Percentiles rank a stretch among this genome's conserved stretches.
phyloP scores from a whole-genome alignment of 2,888 invertebrate genomes.

The Metacarcinus magister region DNA sequence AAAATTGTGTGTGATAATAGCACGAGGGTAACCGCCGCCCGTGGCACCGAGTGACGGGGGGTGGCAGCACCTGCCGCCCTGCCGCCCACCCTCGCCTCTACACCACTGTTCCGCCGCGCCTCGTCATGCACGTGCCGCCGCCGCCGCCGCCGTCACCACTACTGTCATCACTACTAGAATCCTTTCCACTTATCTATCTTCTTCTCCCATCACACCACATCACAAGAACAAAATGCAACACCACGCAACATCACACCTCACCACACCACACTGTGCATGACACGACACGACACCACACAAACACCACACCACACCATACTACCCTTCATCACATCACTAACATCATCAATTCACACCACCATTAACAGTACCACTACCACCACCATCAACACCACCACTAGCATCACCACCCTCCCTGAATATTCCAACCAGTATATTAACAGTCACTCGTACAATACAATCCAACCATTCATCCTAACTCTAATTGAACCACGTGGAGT shows the following conservation, averaged over 20 bases:
- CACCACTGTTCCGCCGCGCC: background rate
- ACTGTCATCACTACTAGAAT: too few species aligned
- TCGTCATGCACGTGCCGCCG: background rate
- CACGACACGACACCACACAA: background rate
- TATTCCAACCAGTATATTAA: background rate
- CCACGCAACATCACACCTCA: background rate
- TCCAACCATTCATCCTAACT: too few species aligned
- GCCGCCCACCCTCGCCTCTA: background rate
- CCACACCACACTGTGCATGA: background rate
- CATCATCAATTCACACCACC: background rate
- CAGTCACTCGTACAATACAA: background rate
- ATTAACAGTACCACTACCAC: background rate
- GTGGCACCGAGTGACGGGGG: slow-evolving; percentile 7
- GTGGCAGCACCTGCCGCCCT: slow-evolving; percentile 56
- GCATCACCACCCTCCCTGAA: background rate
- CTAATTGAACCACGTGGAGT: too few species aligned
- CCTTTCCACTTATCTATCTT: background rate
- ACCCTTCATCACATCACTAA: background rate
- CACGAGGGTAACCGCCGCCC: background rate
- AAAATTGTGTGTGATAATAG: background rate
- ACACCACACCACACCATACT: background rate
- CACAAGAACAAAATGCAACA: background rate
- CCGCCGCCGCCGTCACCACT: slow-evolving; percentile 16
- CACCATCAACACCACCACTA: background rate
- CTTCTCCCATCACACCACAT: background rate